Evolutionary conservation across 2,888 invertebrate species (phyloP), one percentile per base, ranked within the genome.

Genomic region (Macrophya alboannulata): DNA sequence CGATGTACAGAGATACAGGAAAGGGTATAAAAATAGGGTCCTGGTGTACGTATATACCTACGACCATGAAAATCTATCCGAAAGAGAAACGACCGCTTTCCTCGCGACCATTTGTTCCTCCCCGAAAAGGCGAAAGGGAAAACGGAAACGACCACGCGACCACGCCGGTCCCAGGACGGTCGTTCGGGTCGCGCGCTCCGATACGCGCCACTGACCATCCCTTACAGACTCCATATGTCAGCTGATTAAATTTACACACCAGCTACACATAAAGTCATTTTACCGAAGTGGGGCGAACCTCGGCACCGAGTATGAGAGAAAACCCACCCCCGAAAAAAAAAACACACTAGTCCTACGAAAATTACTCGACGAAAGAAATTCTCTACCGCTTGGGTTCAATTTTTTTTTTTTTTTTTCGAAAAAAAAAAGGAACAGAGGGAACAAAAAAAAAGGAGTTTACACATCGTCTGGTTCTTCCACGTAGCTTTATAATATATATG

Each of bases 181-280:
- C 83, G 48, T 83, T 71, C 83, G 48, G 83, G 83, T 83, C 45
- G 68, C 68, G 65, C 68, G 48, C 55, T 71, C 83, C 45, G 83
- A 68, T 83, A 83, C 83, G 83, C 83, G 83, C 83, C 31, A 71
- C 65, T 71, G 83, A 48, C 68, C 68, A 40, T 83, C 43, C 68
- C 51, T 83, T 51, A 71, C 83, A 48, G 68, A 68, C 68, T 71
- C 83, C 83, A 45, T 55, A 48, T 71, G 83, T 83, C 83, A 83
- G 68, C 83, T 68, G 83, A 71, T 83, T 48, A 83, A 83, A 83
- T 83, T 83, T 83, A 83, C 83, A 65, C 83, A 71, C 68, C 65
- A 37, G 51, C 17, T 62, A 65, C 77, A 83, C 48, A 48, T 65
- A 40, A 62, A 81, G 62, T 62, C 81, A 81, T 81, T 77, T 74